phyloP scores from a whole-genome alignment of 2,797 vertebrate species.

The Ispidina picta region DNA sequence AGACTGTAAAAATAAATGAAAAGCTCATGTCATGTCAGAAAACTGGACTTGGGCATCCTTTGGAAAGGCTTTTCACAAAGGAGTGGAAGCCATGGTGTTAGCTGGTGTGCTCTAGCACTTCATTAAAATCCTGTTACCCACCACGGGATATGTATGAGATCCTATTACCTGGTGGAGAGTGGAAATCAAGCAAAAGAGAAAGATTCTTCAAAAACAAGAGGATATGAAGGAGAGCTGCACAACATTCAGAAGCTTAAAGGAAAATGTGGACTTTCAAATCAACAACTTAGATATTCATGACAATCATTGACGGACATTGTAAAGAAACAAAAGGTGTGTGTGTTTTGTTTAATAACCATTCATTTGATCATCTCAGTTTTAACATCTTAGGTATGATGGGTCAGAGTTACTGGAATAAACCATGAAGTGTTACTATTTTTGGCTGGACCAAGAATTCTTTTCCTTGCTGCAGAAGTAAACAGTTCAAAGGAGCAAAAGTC shows the following conservation, averaged over 20 bases:
- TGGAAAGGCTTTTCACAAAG: neutral
- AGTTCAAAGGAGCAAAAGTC: neutral
- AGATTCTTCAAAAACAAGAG: neutral
- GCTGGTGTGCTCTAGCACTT: neutral
- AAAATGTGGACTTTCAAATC: neutral
- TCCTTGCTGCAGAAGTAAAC: neutral
- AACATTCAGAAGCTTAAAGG: neutral
- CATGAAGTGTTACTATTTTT: neutral
- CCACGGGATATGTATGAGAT: neutral
- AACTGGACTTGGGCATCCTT: neutral
- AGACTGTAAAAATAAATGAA: neutral
- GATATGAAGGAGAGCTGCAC: neutral
- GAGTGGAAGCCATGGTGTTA: neutral
- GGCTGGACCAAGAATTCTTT: neutral
- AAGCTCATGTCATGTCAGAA: neutral
- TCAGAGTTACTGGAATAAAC: neutral
- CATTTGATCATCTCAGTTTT: neutral
- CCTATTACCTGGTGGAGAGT: neutral
- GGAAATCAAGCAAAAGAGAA: neutral
- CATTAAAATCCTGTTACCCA: slow-evolving; percentile 21
- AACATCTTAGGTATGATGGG: neutral
- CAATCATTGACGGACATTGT: neutral
- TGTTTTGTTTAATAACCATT: neutral
- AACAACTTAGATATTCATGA: neutral
- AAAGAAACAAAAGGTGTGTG: neutral